A percentile compares a stretch with the other conserved stretches of the same genome.
phyloP scores from a whole-genome alignment of 2,113 vertebrate genomes.

The Telmatochromis brichardi region DNA sequence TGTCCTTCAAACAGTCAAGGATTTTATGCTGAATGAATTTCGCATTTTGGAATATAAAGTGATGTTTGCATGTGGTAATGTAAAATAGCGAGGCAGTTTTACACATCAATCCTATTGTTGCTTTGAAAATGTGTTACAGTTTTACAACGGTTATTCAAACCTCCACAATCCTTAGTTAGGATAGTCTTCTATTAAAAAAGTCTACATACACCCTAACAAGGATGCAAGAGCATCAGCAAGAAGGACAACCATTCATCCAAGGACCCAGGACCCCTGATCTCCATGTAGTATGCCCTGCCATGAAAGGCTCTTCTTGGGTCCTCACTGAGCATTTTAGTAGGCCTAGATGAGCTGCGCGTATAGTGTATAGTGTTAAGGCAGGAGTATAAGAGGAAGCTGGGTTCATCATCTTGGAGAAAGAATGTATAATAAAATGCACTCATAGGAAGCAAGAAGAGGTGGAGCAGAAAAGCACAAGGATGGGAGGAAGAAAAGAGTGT shows the following conservation, averaged over 20 bases:
- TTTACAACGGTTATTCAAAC: background rate
- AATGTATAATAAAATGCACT: slow-evolving; percentile 61
- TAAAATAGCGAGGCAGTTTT: background rate
- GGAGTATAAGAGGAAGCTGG: slow-evolving; percentile 23
- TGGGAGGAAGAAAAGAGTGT: slow-evolving; percentile 73
- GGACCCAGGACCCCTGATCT: slow-evolving; percentile 8
- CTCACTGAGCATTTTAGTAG: slow-evolving; percentile 26
- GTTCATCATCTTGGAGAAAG: slow-evolving; percentile 28
- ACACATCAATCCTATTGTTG: background rate
- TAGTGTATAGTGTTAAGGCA: slow-evolving; percentile 27
- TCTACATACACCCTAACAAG: background rate
- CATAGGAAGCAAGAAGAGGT: slow-evolving; percentile 63
- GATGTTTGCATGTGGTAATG: background rate
- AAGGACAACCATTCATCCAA: slow-evolving; percentile 7
- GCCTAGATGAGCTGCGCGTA: slow-evolving; percentile 17
- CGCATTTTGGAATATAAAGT: background rate
- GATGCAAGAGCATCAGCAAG: background rate
- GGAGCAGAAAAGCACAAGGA: slow-evolving; percentile 42
- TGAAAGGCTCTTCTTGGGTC: slow-evolving; percentile 25
- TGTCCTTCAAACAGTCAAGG: background rate
- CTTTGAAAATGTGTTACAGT: background rate
- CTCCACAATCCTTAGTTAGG: background rate
- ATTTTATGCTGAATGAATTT: background rate
- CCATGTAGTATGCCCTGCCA: slow-evolving; percentile 12
- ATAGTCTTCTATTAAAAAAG: background rate